A percentile compares a stretch with the other conserved stretches of the same genome.
Evolutionary conservation across 2,888 invertebrate species (phyloP).

Genomic region (Trachelus stipa): DNA sequence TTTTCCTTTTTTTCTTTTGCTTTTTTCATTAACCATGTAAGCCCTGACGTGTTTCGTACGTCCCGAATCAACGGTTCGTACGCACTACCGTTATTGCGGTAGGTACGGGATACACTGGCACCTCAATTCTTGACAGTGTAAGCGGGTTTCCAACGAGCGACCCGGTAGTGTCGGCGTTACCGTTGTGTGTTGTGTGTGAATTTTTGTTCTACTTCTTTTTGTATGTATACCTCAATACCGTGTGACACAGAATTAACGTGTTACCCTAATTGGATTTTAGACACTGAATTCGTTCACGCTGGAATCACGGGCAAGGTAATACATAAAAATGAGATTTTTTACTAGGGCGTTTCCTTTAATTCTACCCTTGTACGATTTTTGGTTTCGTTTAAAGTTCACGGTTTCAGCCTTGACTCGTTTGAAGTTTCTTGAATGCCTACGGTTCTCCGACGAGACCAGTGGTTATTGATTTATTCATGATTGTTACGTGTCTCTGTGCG

Average conservation of each 20-base stretch:
- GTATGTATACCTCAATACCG: neutral
- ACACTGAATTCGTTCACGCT: neutral
- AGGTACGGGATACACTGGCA: neutral
- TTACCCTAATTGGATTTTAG: neutral
- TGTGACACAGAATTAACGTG: neutral
- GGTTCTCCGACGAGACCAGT: neutral
- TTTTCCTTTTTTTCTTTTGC: neutral
- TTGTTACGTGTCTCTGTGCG: neutral
- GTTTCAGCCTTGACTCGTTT: neutral
- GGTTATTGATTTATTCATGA: neutral
- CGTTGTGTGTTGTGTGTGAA: neutral
- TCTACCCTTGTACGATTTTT: neutral
- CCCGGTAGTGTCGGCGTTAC: neutral
- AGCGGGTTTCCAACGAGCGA: neutral
- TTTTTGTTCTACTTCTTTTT: neutral
- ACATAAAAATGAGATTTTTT: neutral
- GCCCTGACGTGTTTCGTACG: neutral
- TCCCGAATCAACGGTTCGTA: neutral
- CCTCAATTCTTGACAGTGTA: neutral
- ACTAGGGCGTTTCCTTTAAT: neutral
- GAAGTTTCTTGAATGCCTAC: neutral
- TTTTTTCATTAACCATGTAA: neutral
- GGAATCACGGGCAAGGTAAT: neutral
- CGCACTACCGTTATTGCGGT: slow-evolving; percentile 4
- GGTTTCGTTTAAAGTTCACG: neutral